phyloP scores from a whole-genome alignment of 1,140 invertebrate species.

The Phymorhynchus buccinoides region DNA sequence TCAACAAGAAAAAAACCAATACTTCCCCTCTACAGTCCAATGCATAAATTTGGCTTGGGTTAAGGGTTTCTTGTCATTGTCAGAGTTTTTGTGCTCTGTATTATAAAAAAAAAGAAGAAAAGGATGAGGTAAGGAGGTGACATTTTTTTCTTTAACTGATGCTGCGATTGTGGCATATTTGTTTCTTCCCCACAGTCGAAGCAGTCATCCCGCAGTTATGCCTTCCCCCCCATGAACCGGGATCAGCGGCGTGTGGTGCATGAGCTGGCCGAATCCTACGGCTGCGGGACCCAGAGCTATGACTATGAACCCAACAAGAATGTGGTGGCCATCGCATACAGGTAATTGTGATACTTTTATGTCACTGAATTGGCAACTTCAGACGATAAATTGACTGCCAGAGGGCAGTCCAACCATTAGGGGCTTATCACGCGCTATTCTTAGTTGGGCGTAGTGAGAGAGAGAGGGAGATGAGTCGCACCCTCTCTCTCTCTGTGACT shows the following conservation, averaged over 20 bases:
- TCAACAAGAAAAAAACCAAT: no score
- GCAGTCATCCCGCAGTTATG: conserved; percentile 87
- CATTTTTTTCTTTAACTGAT: no score
- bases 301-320: conserved; percentile 95
- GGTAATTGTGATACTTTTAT: conserved; percentile 63
- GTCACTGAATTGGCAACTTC: background rate
- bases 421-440: no score
- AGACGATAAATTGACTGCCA: no score
- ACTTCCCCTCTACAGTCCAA: no score
- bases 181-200: conserved; percentile 78
- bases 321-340: conserved; percentile 91
- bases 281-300: conserved; percentile 92
- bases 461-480: no score
- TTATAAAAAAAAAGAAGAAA: background rate
- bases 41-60: no score
- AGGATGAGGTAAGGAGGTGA: no score
- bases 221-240: conserved; percentile 93
- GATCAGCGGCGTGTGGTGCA: conserved; percentile 92
- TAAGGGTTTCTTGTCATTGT: no score
- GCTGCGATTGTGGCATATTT: no score
- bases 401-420: no score
- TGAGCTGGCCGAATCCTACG: conserved; percentile 95
- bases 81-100: background rate
- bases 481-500: background rate
- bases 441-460: no score